Evolutionary conservation across 2,113 vertebrate genomes (phyloP).

Genomic region (Psilopogon haemacephalus): DNA sequence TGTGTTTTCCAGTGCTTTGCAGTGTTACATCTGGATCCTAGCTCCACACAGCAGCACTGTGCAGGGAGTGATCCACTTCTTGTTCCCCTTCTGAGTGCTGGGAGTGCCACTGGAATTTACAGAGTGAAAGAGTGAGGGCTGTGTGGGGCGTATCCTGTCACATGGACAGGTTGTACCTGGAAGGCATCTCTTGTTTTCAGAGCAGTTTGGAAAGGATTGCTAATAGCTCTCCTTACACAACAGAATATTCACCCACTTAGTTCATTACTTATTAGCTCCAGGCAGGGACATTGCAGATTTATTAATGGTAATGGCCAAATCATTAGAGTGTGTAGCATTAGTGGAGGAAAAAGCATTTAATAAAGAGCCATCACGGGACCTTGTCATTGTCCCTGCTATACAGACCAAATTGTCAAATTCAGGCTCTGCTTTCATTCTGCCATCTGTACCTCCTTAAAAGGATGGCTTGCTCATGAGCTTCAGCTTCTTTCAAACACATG

Average conservation of each 20-base stretch:
- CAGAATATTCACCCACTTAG: slow-evolving; percentile 65
- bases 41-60: neutral
- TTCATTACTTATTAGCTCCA: slow-evolving; percentile 74
- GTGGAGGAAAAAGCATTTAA: slow-evolving; percentile 70
- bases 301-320: slow-evolving; percentile 66
- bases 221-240: slow-evolving; percentile 68
- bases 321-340: slow-evolving; percentile 63
- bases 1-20: neutral
- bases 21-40: neutral
- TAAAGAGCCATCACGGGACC: slow-evolving; percentile 42
- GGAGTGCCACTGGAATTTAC: slow-evolving; percentile 3
- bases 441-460: slow-evolving; percentile 12
- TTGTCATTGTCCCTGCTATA: slow-evolving; percentile 20
- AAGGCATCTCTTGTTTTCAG: slow-evolving; percentile 68
- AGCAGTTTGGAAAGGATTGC: slow-evolving; percentile 61
- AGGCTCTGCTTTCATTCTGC: slow-evolving; percentile 5
- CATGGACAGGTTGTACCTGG: slow-evolving; percentile 55
- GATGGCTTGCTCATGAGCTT: neutral
- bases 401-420: neutral
- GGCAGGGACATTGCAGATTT: slow-evolving; percentile 69
- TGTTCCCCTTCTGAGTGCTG: neutral
- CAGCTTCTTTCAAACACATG: neutral
- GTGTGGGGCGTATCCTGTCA: slow-evolving; percentile 2
- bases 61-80: neutral
- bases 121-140: neutral